Percentiles rank a stretch among this genome's conserved stretches.
Evolutionary conservation across 1,140 invertebrate species (phyloP).

Genomic region (Drosophila asahinai): DNA sequence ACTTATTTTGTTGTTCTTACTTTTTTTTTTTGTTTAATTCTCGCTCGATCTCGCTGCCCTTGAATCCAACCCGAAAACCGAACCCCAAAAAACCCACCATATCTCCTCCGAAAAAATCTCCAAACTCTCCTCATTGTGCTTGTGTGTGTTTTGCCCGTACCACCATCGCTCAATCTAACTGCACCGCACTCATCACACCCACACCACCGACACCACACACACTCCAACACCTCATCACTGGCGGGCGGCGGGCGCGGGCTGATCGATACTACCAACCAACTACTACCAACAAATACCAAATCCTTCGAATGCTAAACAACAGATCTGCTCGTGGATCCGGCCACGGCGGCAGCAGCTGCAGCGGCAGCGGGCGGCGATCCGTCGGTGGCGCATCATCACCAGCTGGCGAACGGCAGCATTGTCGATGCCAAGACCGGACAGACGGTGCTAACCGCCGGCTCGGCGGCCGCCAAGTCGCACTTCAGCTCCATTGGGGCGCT

Average conservation of each 20-base stretch:
- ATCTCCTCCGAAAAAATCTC: neutral
- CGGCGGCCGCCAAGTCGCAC: slow-evolving; percentile 81
- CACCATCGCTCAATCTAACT: slow-evolving; percentile 33
- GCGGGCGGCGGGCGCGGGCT: slow-evolving; percentile 58
- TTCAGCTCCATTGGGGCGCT: slow-evolving; percentile 89
- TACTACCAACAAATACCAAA: slow-evolving; percentile 13
- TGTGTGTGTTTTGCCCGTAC: slow-evolving; percentile 48
- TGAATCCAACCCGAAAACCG: slow-evolving; percentile 36
- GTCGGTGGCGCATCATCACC: slow-evolving; percentile 74
- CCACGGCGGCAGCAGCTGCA: slow-evolving; percentile 69
- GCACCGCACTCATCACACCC: slow-evolving; percentile 19
- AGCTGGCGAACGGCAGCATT: slow-evolving; percentile 82
- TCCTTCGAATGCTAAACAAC: slow-evolving; percentile 12
- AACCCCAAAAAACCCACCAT: slow-evolving; percentile 30
- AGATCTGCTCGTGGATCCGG: slow-evolving; percentile 84
- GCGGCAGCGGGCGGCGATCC: slow-evolving; percentile 65
- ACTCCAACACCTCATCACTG: slow-evolving; percentile 34
- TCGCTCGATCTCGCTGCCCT: slow-evolving; percentile 68
- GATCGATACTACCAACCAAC: slow-evolving; percentile 21
- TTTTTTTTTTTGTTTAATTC: slow-evolving; percentile 53
- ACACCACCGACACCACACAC: neutral
- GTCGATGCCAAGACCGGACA: slow-evolving; percentile 84
- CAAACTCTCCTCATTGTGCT: slow-evolving; percentile 46
- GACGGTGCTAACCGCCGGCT: slow-evolving; percentile 79
- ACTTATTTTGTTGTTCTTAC: slow-evolving; percentile 17